Evolutionary conservation across 2,888 invertebrate species (phyloP).

Genomic region (Minunthozetes semirufus): DNA sequence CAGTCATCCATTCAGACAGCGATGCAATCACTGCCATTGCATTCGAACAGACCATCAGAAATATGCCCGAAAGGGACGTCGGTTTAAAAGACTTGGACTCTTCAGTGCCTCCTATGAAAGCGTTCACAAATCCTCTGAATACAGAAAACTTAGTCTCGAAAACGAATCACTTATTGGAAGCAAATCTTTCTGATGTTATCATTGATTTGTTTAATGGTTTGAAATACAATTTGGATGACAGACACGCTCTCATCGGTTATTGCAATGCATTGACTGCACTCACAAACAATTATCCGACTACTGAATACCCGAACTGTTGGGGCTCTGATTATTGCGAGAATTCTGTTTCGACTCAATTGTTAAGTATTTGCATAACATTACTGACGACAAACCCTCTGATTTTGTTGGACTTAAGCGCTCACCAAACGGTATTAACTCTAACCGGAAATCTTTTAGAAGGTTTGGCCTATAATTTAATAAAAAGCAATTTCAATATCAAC

Average conservation of each 20-base stretch:
- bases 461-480: slow-evolving; percentile 42
- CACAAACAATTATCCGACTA: slow-evolving; percentile 61
- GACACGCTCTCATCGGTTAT: slow-evolving; percentile 53
- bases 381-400: slow-evolving; percentile 53
- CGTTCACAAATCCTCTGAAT: slow-evolving; percentile 6
- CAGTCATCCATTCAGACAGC: slow-evolving; percentile 3
- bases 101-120: slow-evolving; percentile 11
- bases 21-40: slow-evolving; percentile 25
- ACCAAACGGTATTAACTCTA: slow-evolving; percentile 53
- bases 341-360: not conserved
- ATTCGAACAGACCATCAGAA: not conserved
- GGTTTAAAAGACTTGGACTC: slow-evolving; percentile 19
- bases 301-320: slow-evolving; percentile 50
- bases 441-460: slow-evolving; percentile 54
- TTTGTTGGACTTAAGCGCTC: slow-evolving; percentile 55
- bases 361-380: slow-evolving; percentile 30
- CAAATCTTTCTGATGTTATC: not conserved
- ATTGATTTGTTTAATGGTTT: not conserved
- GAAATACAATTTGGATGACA: slow-evolving; percentile 21
- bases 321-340: not conserved
- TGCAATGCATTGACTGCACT: slow-evolving; percentile 62
- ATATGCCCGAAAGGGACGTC: not conserved
- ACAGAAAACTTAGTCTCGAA: not conserved
- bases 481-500: slow-evolving; percentile 19
- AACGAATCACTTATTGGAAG: not conserved